Evolutionary conservation across 1,140 invertebrate species (phyloP), one percentile per base, ranked within the genome.

Genomic region (Drosophila jambulina): DNA sequence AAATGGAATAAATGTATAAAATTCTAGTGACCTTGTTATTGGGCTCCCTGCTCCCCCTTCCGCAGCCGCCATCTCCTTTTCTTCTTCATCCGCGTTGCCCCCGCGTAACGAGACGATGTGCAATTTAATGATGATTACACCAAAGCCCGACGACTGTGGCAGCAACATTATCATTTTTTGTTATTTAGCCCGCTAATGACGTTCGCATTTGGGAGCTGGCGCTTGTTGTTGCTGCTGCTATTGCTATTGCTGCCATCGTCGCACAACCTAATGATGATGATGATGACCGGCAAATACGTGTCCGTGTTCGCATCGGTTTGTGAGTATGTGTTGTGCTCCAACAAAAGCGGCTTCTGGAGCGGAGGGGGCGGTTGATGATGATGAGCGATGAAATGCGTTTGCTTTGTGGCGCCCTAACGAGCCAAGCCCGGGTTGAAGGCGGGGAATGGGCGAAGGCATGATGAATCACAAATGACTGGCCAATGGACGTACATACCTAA

Each of bases 131-230:
- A 91, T 91, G 88, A 91, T 91, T 91, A 91, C 87, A 79, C 82
- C 80, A 76, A 75, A 69, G 65, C 67, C 67, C 71, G 75, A 62
- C 68, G 75, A 72, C 79, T 74, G 63, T 61, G 76, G 78, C 60
- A 85, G 82, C 71, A 65, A 80, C 85, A 90, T 90, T 90, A 90
- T 90, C 86, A 90, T 90, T 90, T 90, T 90, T 90, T 91, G 86
- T 90, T 91, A 91, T 88, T 88, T 91, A 90, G 85, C 75, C 67
- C 74, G 83, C 87, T 91, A 91, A 91, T 91, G 87, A 91, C 87
- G 83, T 88, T 91, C 81, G 62, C 83, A 78, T 91, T 91, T 86
- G 67, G 65, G 56, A 69, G 68, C 68, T 68, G 48, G 54, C 53
- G 49, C 69, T 46, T 51, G 32, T 21, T 60, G 65, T 62, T 58